A percentile compares a stretch with the other conserved stretches of the same genome.
Conservation (phyloP, 2,888 invertebrate genomes). For the Xestia sexstrigata region DNA sequence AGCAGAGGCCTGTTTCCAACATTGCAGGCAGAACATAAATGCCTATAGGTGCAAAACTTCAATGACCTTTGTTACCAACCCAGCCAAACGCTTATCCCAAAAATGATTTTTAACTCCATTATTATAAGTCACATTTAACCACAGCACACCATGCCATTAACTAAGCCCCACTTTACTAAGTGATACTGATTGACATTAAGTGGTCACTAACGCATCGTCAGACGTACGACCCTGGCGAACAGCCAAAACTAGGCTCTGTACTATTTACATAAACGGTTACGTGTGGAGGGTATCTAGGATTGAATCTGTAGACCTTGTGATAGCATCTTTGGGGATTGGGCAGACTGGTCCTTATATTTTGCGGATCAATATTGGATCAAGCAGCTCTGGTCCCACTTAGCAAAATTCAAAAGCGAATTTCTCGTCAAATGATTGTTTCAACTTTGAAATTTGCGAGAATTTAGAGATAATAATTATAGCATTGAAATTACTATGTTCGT, state of each 20-base stretch:
- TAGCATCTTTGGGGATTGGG: slow-evolving; percentile 27
- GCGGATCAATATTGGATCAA: not conserved
- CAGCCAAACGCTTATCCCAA: not conserved
- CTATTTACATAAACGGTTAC: slow-evolving; percentile 45
- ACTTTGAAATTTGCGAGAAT: too few relatives aligned
- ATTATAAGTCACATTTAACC: slow-evolving; percentile 15
- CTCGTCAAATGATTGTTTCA: too few relatives aligned
- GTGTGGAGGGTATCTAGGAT: slow-evolving; percentile 41
- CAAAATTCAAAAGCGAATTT: too few relatives aligned
- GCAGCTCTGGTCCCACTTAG: too few relatives aligned
- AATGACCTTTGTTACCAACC: not conserved
- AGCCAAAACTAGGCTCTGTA: slow-evolving; percentile 59
- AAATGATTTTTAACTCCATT: not conserved
- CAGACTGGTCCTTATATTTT: not conserved
- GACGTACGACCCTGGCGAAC: slow-evolving; percentile 51
- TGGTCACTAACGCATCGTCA: slow-evolving; percentile 57
- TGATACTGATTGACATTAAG: slow-evolving; percentile 69
- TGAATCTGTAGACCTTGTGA: slow-evolving; percentile 39
- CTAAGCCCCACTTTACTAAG: slow-evolving; percentile 58
- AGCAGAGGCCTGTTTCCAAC: too few relatives aligned
- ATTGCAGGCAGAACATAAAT: too few relatives aligned
- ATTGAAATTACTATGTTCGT: too few relatives aligned
- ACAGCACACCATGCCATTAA: slow-evolving; percentile 33
- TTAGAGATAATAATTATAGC: too few relatives aligned
- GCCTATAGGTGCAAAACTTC: too few relatives aligned